phyloP scores from a whole-genome alignment of 2,888 invertebrate genomes.

The Heliconius hortense region DNA sequence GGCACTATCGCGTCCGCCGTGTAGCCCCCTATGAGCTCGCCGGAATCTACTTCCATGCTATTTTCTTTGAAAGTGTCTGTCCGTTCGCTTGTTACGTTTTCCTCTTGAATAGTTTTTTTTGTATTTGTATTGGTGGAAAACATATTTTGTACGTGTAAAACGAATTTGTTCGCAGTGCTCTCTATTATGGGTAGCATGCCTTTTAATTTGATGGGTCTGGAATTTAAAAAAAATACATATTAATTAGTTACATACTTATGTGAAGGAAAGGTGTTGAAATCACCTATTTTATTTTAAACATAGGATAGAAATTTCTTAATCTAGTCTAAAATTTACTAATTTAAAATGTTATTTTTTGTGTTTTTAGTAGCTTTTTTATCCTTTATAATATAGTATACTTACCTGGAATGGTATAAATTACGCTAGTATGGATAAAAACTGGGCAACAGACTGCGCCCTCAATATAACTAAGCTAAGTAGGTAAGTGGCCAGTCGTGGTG shows the following conservation, averaged over 20 bases:
- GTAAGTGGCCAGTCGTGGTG: no score
- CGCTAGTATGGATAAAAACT: no score
- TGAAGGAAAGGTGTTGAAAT: not conserved
- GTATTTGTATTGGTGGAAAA: conserved; percentile 46
- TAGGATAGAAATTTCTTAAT: no score
- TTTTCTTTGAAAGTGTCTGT: conserved; percentile 29
- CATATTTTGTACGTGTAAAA: conserved; percentile 54
- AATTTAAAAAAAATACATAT: conserved; percentile 29
- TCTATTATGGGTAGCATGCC: conserved; percentile 75
- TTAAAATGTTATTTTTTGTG: no score
- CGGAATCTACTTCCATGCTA: conserved; percentile 58
- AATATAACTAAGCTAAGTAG: no score
- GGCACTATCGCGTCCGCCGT: conserved; percentile 78
- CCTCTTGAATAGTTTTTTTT: conserved; percentile 11
- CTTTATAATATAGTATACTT: no score
- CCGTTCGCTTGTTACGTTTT: not conserved
- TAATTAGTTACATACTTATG: not conserved
- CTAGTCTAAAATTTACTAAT: no score
- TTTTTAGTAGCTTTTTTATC: no score
- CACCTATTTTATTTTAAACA: no score
- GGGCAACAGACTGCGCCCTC: no score
- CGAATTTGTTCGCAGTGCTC: conserved; percentile 68
- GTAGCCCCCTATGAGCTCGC: conserved; percentile 71
- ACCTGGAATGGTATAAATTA: no score
- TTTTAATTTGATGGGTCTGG: conserved; percentile 73